A percentile compares a stretch with the other conserved stretches of the same genome.
These are phyloP conservation scores for Trematomus bernacchii DNA, from an alignment of 2,797 vertebrate species.

Conservation along the genomic window DNA sequence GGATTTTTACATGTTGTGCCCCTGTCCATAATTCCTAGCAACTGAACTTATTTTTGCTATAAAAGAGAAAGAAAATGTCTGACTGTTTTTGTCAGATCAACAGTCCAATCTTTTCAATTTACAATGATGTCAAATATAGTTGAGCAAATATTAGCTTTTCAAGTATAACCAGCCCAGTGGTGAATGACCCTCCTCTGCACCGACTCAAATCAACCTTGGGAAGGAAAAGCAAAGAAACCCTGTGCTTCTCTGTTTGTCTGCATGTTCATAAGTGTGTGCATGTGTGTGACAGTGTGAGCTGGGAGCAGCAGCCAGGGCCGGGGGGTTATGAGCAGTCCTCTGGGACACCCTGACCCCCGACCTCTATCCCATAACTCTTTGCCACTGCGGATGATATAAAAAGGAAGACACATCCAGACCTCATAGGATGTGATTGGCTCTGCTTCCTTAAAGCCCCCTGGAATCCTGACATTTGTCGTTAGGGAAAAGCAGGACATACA, in stretches of 20 bases:
- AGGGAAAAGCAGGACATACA: slow-evolving; percentile 69
- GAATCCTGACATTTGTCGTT: slow-evolving; percentile 72
- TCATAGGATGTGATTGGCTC: slow-evolving; percentile 73
- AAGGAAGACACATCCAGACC: slow-evolving; percentile 63
- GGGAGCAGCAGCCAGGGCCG: slow-evolving; percentile 27
- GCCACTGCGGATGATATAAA: slow-evolving; percentile 64
- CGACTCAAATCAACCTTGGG: neutral
- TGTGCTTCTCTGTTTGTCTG: neutral
- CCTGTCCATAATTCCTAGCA: no score
- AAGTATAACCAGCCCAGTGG: neutral
- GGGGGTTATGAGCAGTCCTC: slow-evolving; percentile 58
- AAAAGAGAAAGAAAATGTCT: no score
- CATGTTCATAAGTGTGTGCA: neutral
- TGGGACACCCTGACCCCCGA: slow-evolving; percentile 70
- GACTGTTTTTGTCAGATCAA: neutral
- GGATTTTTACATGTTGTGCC: no score
- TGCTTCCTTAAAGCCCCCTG: slow-evolving; percentile 64
- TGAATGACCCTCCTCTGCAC: neutral
- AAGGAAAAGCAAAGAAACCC: neutral
- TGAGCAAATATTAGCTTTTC: neutral
- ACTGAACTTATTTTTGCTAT: no score
- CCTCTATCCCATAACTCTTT: slow-evolving; percentile 68
- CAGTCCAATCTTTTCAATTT: slow-evolving; percentile 9
- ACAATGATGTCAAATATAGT: neutral
- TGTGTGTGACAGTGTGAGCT: slow-evolving; percentile 31